Conservation (phyloP, 2,113 vertebrate species). For the Channa argus region DNA sequence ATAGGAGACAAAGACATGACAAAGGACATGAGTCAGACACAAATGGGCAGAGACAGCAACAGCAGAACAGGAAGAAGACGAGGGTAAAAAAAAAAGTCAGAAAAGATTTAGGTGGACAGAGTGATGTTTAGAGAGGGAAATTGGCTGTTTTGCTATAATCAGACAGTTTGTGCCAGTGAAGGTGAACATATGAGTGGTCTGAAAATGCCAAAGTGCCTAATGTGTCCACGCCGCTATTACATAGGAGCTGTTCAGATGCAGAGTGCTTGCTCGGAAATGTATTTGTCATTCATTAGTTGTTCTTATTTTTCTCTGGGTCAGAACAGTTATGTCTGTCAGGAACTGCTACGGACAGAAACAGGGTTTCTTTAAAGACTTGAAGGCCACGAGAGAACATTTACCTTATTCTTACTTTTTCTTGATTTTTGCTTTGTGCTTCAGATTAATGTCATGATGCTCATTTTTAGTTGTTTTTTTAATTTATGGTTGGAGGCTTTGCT, state of each 20-base stretch:
- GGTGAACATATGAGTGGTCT: slow-evolving; percentile 23
- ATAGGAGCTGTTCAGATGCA: slow-evolving; percentile 24
- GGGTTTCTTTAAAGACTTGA: too few species aligned
- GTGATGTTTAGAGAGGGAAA: slow-evolving; percentile 41
- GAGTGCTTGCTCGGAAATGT: slow-evolving; percentile 27
- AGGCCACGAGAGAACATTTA: too few species aligned
- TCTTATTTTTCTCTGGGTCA: not conserved
- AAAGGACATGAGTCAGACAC: slow-evolving; percentile 37
- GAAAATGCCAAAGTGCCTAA: slow-evolving; percentile 46
- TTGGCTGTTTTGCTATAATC: slow-evolving; percentile 47
- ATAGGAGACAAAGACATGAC: slow-evolving; percentile 21
- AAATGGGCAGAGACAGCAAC: slow-evolving; percentile 34
- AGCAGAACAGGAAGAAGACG: not conserved
- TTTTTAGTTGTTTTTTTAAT: too few species aligned
- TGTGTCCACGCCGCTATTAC: slow-evolving; percentile 21
- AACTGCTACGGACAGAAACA: too few species aligned
- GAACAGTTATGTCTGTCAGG: not conserved
- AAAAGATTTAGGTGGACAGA: slow-evolving; percentile 28
- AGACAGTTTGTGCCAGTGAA: slow-evolving; percentile 17
- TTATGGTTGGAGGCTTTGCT: too few species aligned
- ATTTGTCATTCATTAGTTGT: slow-evolving; percentile 17
- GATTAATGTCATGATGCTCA: too few species aligned
- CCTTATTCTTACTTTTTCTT: too few species aligned
- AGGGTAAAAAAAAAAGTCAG: slow-evolving; percentile 1
- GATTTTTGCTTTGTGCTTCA: too few species aligned